phyloP scores from a whole-genome alignment of 1,140 invertebrate species.

The Choristoneura fumiferana region DNA sequence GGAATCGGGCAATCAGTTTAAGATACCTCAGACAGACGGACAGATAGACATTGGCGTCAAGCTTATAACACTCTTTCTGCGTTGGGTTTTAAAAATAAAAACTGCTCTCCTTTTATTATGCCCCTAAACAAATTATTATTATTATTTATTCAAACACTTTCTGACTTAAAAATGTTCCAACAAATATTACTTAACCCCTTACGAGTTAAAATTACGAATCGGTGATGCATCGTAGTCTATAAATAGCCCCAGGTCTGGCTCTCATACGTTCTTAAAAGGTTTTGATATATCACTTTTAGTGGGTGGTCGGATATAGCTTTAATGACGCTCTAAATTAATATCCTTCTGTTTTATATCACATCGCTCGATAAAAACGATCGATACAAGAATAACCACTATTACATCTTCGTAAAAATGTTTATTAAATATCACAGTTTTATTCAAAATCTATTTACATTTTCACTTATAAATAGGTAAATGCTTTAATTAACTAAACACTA shows the following conservation, averaged over 20 bases:
- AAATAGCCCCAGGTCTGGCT: constrained; percentile 26
- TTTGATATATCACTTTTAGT: constrained; percentile 47
- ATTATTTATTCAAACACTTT: too few relatives aligned
- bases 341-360: constrained; percentile 15
- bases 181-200: too few relatives aligned
- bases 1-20: too few relatives aligned
- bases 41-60: too few relatives aligned
- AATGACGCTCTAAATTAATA: constrained; percentile 24
- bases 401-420: constrained; percentile 7
- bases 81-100: too few relatives aligned
- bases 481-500: too few relatives aligned
- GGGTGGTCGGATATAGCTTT: constrained; percentile 54
- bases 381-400: constrained; percentile 1
- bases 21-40: too few relatives aligned
- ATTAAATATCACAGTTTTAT: constrained; percentile 21
- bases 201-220: too few relatives aligned
- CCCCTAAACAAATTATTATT: too few relatives aligned
- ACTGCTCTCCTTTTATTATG: too few relatives aligned
- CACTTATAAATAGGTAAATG: not conserved
- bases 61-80: too few relatives aligned
- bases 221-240: constrained; percentile 6
- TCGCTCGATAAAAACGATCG: constrained; percentile 8
- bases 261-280: constrained; percentile 26
- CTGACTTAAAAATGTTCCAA: too few relatives aligned
- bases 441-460: constrained; percentile 7